Percentiles rank a stretch among this genome's conserved stretches.
phyloP scores from a whole-genome alignment of 2,888 invertebrate species.

The Dryobotodes eremita region DNA sequence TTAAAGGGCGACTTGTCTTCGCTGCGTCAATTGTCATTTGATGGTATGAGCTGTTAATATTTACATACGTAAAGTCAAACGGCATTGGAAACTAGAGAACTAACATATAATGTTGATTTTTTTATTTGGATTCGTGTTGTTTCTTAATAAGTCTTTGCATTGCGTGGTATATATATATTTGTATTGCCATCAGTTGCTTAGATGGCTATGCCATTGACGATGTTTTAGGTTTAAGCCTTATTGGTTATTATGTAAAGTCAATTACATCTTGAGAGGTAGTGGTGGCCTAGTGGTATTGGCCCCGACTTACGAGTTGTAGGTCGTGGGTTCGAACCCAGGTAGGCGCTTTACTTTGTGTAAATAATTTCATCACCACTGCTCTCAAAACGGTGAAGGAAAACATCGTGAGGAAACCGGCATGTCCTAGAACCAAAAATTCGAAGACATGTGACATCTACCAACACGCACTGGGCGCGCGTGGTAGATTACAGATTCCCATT shows the following conservation, averaged over 20 bases:
- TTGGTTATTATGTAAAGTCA: slow-evolving; percentile 3
- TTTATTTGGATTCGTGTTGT: slow-evolving; percentile 36
- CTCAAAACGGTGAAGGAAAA: too few species aligned
- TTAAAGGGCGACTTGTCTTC: slow-evolving; percentile 58
- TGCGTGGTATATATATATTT: background rate
- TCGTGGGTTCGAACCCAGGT: too few species aligned
- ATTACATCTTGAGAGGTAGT: slow-evolving; percentile 35
- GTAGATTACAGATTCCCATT: too few species aligned
- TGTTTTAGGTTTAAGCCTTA: background rate
- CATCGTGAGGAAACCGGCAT: too few species aligned
- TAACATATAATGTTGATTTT: slow-evolving; percentile 44
- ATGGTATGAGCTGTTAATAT: slow-evolving; percentile 60
- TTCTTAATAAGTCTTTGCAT: slow-evolving; percentile 2
- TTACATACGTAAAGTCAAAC: slow-evolving; percentile 51
- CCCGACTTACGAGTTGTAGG: too few species aligned
- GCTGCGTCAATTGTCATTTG: slow-evolving; percentile 57
- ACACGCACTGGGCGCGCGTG: too few species aligned
- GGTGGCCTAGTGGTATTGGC: too few species aligned
- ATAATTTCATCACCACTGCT: too few species aligned
- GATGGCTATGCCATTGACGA: background rate
- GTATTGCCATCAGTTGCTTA: background rate
- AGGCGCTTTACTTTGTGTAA: too few species aligned
- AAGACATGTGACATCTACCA: too few species aligned
- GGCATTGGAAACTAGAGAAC: slow-evolving; percentile 32
- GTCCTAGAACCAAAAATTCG: too few species aligned